phyloP scores from a whole-genome alignment of 2,113 vertebrate genomes.

The Tragelaphus scriptus region DNA sequence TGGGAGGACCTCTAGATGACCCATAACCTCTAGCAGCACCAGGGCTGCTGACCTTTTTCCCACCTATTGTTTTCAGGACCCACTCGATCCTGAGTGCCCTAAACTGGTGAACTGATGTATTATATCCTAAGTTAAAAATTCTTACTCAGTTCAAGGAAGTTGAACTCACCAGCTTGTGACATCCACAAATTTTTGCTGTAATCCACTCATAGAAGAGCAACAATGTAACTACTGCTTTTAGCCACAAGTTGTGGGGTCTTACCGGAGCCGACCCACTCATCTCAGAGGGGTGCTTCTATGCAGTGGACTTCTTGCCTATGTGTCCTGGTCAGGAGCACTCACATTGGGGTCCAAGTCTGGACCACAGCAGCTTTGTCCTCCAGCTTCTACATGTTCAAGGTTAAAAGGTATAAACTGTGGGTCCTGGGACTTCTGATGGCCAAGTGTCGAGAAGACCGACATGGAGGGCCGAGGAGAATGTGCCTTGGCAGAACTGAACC shows the following conservation, averaged over 20 bases:
- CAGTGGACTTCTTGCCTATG: neutral
- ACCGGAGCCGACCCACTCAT: neutral
- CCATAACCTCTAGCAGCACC: slow-evolving; percentile 34
- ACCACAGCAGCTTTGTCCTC: neutral
- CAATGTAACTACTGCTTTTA: neutral
- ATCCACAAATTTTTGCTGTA: slow-evolving; percentile 10
- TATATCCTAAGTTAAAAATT: neutral
- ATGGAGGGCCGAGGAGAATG: slow-evolving; percentile 5
- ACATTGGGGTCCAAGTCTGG: neutral
- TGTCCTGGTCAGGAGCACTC: neutral
- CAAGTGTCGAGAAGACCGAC: neutral
- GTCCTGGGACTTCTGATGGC: neutral
- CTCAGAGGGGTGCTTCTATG: neutral
- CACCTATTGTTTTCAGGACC: slow-evolving; percentile 41
- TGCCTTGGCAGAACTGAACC: slow-evolving; percentile 36
- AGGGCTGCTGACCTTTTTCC: neutral
- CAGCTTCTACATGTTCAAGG: neutral
- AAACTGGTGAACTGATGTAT: slow-evolving; percentile 51
- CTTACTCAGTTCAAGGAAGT: slow-evolving; percentile 7
- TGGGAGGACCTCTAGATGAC: slow-evolving; percentile 58
- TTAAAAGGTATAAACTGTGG: neutral
- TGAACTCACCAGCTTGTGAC: slow-evolving; percentile 38
- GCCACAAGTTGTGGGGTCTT: neutral
- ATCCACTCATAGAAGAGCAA: neutral
- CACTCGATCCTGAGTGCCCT: slow-evolving; percentile 33